Evolutionary conservation across 1,140 invertebrate genomes (phyloP).

Genomic region (Papilio polyxenes): DNA sequence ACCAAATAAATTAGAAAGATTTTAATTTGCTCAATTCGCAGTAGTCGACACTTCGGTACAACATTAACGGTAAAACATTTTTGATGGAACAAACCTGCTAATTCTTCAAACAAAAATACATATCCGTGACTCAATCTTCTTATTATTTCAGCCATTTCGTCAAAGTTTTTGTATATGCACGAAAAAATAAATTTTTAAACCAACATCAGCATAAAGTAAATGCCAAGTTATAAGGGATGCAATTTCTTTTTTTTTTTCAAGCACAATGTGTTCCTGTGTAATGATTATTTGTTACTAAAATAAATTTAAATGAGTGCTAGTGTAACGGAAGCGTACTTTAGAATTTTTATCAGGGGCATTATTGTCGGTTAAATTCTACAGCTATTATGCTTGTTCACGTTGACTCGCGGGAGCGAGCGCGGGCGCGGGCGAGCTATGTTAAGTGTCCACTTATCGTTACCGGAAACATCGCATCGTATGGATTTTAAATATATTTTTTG

Average conservation of each 20-base stretch:
- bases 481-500: no score
- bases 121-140: constrained; percentile 50
- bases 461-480: no score
- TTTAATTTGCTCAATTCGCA: no score
- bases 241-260: not conserved
- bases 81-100: constrained; percentile 50
- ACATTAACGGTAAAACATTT: no score
- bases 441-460: no score
- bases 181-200: not conserved
- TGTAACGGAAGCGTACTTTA: not conserved
- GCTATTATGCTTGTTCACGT: not conserved
- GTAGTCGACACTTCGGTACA: no score
- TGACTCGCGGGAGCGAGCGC: no score
- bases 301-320: not conserved
- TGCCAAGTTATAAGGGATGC: not conserved
- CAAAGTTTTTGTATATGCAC: not conserved
- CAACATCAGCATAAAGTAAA: not conserved
- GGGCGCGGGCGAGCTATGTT: no score
- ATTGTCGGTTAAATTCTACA: not conserved
- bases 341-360: not conserved
- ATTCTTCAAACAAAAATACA: constrained; percentile 51
- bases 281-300: not conserved
- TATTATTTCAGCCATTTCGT: constrained; percentile 54
- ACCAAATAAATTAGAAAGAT: no score
- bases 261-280: not conserved